These are phyloP conservation scores for Cyphomyrus plagiostoma DNA, from an alignment of 2,113 vertebrate species.

Conservation along the genomic window DNA sequence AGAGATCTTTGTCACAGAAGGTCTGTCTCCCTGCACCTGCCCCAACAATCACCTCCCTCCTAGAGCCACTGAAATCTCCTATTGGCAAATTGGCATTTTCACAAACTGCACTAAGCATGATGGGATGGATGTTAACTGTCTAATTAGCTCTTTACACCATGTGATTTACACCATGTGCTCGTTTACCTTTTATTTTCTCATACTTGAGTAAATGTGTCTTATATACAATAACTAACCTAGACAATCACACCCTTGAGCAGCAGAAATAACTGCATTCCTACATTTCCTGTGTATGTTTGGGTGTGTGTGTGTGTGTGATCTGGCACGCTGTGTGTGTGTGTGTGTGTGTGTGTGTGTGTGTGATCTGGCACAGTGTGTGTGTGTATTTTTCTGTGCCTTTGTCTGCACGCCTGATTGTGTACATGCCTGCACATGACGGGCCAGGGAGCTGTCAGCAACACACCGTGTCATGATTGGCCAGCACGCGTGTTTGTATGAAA, in stretches of 20 bases:
- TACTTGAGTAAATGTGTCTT: not conserved
- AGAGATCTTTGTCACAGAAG: not conserved
- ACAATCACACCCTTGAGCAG: no score
- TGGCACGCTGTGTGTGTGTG: not conserved
- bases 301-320: not conserved
- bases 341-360: not conserved
- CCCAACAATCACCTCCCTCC: not conserved
- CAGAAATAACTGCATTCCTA: not conserved
- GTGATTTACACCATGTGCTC: not conserved
- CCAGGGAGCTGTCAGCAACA: not conserved
- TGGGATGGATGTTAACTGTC: not conserved
- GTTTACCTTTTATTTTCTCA: not conserved
- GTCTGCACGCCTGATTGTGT: conserved; percentile 9
- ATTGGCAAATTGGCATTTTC: not conserved
- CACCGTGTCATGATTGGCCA: not conserved
- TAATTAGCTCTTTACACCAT: not conserved
- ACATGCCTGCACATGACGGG: not conserved
- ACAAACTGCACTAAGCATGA: not conserved
- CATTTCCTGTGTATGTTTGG: not conserved
- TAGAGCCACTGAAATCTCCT: not conserved
- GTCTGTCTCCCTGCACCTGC: not conserved
- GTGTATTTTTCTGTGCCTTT: not conserved
- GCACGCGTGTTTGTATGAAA: conserved; percentile 34
- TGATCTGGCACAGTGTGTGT: not conserved
- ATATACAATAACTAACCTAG: not conserved